Conservation (phyloP, 2,888 invertebrate species). For the Prosopocoilus inquinatus region DNA sequence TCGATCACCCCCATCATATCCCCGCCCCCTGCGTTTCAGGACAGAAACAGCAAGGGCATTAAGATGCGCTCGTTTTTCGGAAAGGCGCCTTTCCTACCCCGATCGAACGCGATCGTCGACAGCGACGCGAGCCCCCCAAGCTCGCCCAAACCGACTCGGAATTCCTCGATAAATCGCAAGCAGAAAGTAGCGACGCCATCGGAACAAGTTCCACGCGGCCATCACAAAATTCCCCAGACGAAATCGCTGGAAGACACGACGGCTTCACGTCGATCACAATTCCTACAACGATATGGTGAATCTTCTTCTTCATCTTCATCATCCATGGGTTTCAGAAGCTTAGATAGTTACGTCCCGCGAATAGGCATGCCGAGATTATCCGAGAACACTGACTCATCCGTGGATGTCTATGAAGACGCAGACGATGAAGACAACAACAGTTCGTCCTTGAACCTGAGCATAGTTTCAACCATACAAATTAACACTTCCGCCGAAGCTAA, state of each 20-base stretch:
- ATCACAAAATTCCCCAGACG: slow-evolving; percentile 52
- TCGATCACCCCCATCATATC: slow-evolving; percentile 69
- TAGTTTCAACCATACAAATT: slow-evolving; percentile 43
- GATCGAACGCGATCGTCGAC: slow-evolving; percentile 57
- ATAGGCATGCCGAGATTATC: slow-evolving; percentile 51
- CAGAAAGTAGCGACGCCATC: slow-evolving; percentile 27
- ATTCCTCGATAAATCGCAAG: slow-evolving; percentile 35
- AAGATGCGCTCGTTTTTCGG: slow-evolving; percentile 48
- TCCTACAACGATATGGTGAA: slow-evolving; percentile 56
- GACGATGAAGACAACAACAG: slow-evolving; percentile 55
- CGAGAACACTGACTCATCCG: slow-evolving; percentile 54
- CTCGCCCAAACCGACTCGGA: slow-evolving; percentile 44
- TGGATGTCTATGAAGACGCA: slow-evolving; percentile 52
- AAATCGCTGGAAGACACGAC: slow-evolving; percentile 57
- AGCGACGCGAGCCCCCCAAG: slow-evolving; percentile 56
- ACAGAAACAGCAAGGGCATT: slow-evolving; percentile 38
- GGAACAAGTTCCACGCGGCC: slow-evolving; percentile 15
- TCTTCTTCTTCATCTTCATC: slow-evolving; percentile 58
- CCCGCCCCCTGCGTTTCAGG: slow-evolving; percentile 69
- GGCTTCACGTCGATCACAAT: slow-evolving; percentile 57
- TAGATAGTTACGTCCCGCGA: slow-evolving; percentile 57
- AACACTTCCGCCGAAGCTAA: slow-evolving; percentile 41
- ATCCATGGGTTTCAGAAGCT: slow-evolving; percentile 63
- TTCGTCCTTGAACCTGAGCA: slow-evolving; percentile 51
- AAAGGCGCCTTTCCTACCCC: slow-evolving; percentile 54